Conservation (phyloP, 2,888 invertebrate species). For the Adelognathus sp. region DNA sequence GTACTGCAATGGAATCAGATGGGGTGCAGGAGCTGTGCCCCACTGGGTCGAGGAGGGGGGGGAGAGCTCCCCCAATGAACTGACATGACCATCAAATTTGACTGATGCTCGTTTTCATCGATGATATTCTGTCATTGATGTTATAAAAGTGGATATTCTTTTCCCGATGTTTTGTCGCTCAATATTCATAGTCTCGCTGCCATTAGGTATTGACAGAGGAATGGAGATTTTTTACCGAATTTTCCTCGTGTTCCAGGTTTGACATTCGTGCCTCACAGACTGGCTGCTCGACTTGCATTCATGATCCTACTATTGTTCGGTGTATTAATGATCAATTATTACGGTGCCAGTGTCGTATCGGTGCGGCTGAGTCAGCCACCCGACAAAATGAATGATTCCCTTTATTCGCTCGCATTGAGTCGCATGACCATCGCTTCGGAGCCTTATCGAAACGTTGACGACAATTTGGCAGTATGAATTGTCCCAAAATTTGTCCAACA, state of each 20-base stretch:
- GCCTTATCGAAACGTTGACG: slow-evolving; percentile 68
- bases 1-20: no score
- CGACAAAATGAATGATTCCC: slow-evolving; percentile 75
- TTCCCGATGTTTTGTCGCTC: no score
- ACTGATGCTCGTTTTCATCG: no score
- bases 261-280: slow-evolving; percentile 64
- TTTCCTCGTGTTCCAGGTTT: slow-evolving; percentile 65
- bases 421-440: slow-evolving; percentile 71
- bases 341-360: slow-evolving; percentile 75
- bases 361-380: slow-evolving; percentile 73
- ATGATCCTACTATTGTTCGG: slow-evolving; percentile 70
- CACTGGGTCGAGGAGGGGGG: no score
- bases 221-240: no score
- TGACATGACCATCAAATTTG: no score
- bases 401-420: slow-evolving; percentile 69
- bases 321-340: slow-evolving; percentile 74
- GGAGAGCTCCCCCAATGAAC: no score
- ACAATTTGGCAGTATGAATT: slow-evolving; percentile 66
- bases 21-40: no score
- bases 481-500: neutral
- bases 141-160: no score
- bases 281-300: slow-evolving; percentile 71
- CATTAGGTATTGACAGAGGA: neutral
- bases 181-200: neutral
- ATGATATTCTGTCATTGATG: no score